A percentile compares a stretch with the other conserved stretches of the same genome.
These are phyloP conservation scores for Helleia helle DNA, from an alignment of 2,888 invertebrate genomes.

Conservation along the genomic window DNA sequence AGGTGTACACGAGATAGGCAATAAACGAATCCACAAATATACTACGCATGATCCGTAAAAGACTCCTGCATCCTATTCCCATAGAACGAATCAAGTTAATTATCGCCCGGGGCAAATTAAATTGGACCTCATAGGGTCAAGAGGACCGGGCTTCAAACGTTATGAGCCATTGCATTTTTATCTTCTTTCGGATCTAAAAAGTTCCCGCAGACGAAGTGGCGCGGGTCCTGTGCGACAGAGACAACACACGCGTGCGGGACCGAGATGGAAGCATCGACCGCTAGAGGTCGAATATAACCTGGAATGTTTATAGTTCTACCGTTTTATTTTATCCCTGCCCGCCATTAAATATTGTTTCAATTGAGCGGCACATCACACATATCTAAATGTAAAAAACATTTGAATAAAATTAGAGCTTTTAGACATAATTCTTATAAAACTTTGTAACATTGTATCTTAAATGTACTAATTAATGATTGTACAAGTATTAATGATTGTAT, in stretches of 20 bases:
- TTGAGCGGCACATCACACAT: conserved; percentile 66
- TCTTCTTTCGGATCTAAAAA: conserved; percentile 57
- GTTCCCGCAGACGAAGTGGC: conserved; percentile 59
- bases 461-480: too few relatives aligned
- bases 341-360: conserved; percentile 73
- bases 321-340: conserved; percentile 69
- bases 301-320: conserved; percentile 74
- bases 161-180: conserved; percentile 66
- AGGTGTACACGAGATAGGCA: conserved; percentile 21
- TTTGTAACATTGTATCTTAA: too few relatives aligned
- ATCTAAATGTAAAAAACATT: too few relatives aligned
- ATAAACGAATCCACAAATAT: conserved; percentile 51
- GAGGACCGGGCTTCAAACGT: conserved; percentile 62
- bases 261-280: conserved; percentile 41
- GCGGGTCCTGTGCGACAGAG: conserved; percentile 57
- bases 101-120: conserved; percentile 63
- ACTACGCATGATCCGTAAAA: conserved; percentile 39
- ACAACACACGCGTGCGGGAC: conserved; percentile 31
- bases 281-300: conserved; percentile 72
- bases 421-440: too few relatives aligned
- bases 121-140: conserved; percentile 48
- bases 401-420: too few relatives aligned
- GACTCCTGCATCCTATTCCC: conserved; percentile 38
- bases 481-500: too few relatives aligned
- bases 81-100: conserved; percentile 68